Percentiles rank a stretch among this genome's conserved stretches.
Conservation (phyloP, 2,888 invertebrate genomes). For the Stomorhina lunata region DNA sequence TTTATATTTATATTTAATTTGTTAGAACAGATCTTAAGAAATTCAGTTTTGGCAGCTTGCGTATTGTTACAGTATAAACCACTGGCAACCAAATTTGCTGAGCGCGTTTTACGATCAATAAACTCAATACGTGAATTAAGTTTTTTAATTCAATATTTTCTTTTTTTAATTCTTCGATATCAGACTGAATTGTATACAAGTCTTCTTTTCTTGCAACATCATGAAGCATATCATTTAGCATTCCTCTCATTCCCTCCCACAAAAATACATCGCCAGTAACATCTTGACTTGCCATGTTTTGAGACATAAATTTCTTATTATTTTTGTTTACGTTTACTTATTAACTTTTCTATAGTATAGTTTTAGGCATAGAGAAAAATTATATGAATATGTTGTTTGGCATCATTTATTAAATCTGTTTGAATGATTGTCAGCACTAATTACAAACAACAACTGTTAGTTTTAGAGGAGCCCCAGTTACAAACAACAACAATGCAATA, state of each 20-base stretch:
- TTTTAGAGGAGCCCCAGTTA: too few relatives aligned
- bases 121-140: not conserved
- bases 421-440: too few relatives aligned
- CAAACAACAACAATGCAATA: too few relatives aligned
- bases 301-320: not conserved
- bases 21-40: not conserved
- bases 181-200: not conserved
- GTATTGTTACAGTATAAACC: not conserved
- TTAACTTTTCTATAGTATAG: too few relatives aligned
- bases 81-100: not conserved
- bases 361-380: too few relatives aligned
- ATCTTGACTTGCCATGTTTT: not conserved
- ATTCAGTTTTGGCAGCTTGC: not conserved
- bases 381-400: too few relatives aligned
- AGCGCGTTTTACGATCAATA: not conserved
- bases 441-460: too few relatives aligned
- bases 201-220: constrained; percentile 18
- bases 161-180: not conserved
- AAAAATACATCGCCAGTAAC: constrained; percentile 3
- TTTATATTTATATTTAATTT: not conserved
- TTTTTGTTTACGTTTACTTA: not conserved
- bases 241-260: not conserved
- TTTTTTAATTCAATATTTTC: not conserved
- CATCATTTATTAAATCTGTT: too few relatives aligned
- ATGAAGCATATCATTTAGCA: not conserved